Percentiles rank a stretch among this genome's conserved stretches.
Evolutionary conservation across 1,140 invertebrate genomes (phyloP).

Genomic region (Druon quercuslanigerum): DNA sequence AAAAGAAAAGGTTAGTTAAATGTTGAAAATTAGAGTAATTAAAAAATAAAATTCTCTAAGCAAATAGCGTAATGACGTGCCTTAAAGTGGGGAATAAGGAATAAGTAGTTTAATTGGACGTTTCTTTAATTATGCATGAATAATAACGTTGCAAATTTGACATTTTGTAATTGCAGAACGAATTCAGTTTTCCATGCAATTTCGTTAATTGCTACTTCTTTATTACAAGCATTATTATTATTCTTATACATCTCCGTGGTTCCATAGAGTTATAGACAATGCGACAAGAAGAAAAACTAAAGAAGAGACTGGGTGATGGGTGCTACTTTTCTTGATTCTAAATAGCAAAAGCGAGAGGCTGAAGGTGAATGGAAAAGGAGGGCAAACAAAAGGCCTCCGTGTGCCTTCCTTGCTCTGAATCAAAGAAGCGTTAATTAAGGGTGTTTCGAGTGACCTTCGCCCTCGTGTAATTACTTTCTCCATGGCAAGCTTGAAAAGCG

Average conservation of each 20-base stretch:
- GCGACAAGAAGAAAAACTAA: neutral
- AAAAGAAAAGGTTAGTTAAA: no score
- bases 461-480: constrained; percentile 48
- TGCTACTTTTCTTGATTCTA: constrained; percentile 25
- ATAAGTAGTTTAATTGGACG: neutral
- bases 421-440: constrained; percentile 58
- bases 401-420: constrained; percentile 35
- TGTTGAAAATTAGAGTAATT: no score
- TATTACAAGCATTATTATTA: constrained; percentile 25
- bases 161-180: constrained; percentile 4
- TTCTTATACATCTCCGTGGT: neutral
- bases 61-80: no score
- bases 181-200: neutral
- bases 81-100: no score
- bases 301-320: constrained; percentile 4
- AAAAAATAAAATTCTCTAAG: no score
- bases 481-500: constrained; percentile 23
- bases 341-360: constrained; percentile 8
- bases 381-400: constrained; percentile 25
- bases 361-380: constrained; percentile 7
- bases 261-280: neutral
- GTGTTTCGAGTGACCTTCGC: constrained; percentile 46
- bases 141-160: constrained; percentile 14
- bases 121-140: neutral
- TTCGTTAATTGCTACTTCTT: neutral